Evolutionary conservation across 2,797 vertebrate genomes (phyloP).

Genomic region (Tachyglossus aculeatus): DNA sequence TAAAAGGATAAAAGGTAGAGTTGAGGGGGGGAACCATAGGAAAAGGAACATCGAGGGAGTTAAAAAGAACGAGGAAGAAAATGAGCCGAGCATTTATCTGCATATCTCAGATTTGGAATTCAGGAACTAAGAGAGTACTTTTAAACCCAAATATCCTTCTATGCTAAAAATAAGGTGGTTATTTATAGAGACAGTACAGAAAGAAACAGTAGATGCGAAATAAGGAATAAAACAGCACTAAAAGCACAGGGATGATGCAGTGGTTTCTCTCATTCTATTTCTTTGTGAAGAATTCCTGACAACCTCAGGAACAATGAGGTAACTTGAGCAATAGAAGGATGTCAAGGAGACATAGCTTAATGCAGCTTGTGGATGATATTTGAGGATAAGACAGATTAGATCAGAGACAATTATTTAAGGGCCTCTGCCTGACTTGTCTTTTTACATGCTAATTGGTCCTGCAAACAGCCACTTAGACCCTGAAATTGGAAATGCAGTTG

Average conservation of each 20-base stretch:
- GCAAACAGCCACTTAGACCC: too few relatives aligned
- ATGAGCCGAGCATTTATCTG: neutral
- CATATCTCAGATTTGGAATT: neutral
- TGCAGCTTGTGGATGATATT: neutral
- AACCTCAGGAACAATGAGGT: neutral
- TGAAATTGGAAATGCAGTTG: neutral
- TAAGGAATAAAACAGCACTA: neutral
- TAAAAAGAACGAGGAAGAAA: neutral
- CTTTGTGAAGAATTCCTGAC: neutral
- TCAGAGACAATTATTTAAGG: neutral
- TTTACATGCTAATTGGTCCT: too few relatives aligned
- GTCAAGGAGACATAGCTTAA: neutral
- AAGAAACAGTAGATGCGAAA: neutral
- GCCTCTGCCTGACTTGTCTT: too few relatives aligned
- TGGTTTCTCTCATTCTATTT: neutral
- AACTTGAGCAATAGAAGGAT: neutral
- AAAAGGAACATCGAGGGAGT: neutral
- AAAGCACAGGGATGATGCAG: neutral
- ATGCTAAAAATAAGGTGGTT: neutral
- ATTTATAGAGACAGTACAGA: neutral
- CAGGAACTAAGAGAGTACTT: neutral
- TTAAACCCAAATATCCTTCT: neutral
- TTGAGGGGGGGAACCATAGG: too few relatives aligned
- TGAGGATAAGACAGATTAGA: neutral
- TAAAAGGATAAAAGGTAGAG: too few relatives aligned